Conservation (phyloP, 2,888 invertebrate species). For the Netelia inedita region DNA sequence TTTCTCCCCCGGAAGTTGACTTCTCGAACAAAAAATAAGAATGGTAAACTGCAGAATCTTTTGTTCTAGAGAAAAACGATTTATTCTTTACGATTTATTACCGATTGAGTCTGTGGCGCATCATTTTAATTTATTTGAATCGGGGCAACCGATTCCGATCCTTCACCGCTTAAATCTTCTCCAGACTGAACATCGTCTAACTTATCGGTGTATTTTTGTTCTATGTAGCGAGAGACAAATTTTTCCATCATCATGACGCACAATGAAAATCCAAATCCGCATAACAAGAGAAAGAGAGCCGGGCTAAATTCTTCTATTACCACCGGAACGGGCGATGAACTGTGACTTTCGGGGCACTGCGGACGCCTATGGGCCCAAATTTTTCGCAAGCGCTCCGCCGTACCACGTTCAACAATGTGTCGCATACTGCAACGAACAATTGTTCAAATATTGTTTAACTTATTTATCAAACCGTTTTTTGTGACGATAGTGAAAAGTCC, state of each 20-base stretch:
- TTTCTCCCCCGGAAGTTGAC: too few species aligned
- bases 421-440: constrained; percentile 71
- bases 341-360: constrained; percentile 77
- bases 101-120: too few species aligned
- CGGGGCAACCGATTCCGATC: too few species aligned
- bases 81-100: too few species aligned
- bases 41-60: too few species aligned
- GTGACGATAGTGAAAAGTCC: too few species aligned
- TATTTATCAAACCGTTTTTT: neutral
- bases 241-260: constrained; percentile 73
- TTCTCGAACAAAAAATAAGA: too few species aligned
- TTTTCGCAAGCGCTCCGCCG: constrained; percentile 70
- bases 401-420: constrained; percentile 75
- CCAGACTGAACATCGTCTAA: neutral
- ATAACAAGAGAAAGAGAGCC: constrained; percentile 73
- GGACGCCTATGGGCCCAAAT: constrained; percentile 76
- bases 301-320: constrained; percentile 77
- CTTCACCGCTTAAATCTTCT: neutral
- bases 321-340: constrained; percentile 75
- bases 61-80: too few species aligned
- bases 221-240: neutral
- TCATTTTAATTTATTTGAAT: too few species aligned
- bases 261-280: constrained; percentile 70
- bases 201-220: neutral
- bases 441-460: neutral